phyloP scores from a whole-genome alignment of 2,113 vertebrate species.

The Paradoxurus hermaphroditus region DNA sequence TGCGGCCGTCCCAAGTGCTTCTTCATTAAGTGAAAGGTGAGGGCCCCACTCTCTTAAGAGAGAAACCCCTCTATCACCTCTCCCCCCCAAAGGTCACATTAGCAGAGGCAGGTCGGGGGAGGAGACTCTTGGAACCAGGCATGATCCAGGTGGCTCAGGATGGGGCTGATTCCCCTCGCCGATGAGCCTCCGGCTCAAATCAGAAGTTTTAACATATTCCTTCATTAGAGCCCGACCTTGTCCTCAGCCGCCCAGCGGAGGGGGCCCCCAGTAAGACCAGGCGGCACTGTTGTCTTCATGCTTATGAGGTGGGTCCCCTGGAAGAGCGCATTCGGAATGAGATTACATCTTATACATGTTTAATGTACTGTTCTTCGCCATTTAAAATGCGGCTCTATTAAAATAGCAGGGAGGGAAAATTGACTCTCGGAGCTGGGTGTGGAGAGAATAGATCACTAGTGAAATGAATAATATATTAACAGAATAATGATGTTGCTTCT shows the following conservation, averaged over 20 bases:
- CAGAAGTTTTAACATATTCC: constrained; percentile 53
- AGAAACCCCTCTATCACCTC: not conserved
- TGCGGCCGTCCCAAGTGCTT: not conserved
- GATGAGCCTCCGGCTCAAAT: not conserved
- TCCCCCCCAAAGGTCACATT: not conserved
- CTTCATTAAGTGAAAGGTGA: not conserved
- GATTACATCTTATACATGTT: constrained; percentile 88
- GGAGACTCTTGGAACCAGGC: not conserved
- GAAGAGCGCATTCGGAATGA: constrained; percentile 80
- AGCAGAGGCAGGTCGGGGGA: not conserved
- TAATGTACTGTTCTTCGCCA: constrained; percentile 82
- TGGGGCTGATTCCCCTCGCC: not conserved
- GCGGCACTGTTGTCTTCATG: constrained; percentile 74
- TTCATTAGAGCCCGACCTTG: constrained; percentile 73
- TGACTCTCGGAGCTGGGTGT: constrained; percentile 74
- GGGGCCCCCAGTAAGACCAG: constrained; percentile 48
- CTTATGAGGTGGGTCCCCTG: constrained; percentile 75
- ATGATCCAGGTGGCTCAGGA: not conserved
- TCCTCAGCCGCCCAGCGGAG: constrained; percentile 48
- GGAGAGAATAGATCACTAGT: constrained; percentile 79
- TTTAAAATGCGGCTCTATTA: constrained; percentile 85
- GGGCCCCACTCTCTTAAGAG: not conserved
- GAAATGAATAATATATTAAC: constrained; percentile 88
- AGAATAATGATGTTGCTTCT: constrained; percentile 81
- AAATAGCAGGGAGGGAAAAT: constrained; percentile 77